Conservation (phyloP, 2,797 vertebrate species). For the Tympanoctomys barrerae region DNA sequence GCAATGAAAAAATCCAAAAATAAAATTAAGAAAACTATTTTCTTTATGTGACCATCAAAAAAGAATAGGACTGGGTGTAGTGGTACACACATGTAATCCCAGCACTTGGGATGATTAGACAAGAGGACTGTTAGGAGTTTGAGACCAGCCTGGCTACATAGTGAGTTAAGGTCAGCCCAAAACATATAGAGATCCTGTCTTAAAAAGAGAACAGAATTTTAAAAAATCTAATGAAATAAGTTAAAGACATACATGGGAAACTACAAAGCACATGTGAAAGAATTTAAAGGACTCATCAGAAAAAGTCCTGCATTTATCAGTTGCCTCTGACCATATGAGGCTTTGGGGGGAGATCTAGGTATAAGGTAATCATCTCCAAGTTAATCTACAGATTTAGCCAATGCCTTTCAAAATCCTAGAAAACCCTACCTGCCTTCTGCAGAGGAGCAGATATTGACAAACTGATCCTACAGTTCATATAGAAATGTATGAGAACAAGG, state of each 20-base stretch:
- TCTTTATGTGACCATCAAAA: background rate
- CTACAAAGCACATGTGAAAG: background rate
- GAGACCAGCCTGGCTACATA: background rate
- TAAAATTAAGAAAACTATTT: background rate
- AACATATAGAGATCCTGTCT: background rate
- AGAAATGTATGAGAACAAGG: background rate
- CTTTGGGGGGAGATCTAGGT: background rate
- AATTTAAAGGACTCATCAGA: background rate
- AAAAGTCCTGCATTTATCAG: background rate
- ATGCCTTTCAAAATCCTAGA: background rate
- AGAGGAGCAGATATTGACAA: background rate
- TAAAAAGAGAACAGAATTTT: background rate
- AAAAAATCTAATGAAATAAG: background rate
- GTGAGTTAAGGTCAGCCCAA: background rate
- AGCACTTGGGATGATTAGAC: background rate
- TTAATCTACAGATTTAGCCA: background rate
- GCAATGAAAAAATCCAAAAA: background rate
- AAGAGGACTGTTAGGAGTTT: background rate
- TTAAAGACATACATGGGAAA: background rate
- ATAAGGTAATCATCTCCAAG: background rate
- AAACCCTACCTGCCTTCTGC: background rate
- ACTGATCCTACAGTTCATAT: background rate
- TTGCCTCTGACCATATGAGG: background rate
- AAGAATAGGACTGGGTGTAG: background rate
- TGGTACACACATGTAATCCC: background rate